These are phyloP conservation scores for Glaucopsyche alexis DNA, from an alignment of 2,888 invertebrate species.

Conservation along the genomic window DNA sequence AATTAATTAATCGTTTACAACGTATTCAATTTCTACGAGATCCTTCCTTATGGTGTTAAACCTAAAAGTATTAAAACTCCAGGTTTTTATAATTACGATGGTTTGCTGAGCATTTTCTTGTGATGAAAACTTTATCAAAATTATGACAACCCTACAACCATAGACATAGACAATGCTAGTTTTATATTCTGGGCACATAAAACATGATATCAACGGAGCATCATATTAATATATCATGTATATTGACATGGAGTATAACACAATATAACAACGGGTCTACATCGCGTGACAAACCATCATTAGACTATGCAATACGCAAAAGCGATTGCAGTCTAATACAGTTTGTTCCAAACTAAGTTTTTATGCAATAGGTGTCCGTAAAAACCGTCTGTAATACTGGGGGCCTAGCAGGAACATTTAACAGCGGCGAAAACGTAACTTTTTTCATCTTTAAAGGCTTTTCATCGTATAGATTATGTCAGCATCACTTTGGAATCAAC, in stretches of 20 bases:
- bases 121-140: too few relatives aligned
- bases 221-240: constrained; percentile 18
- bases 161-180: not conserved
- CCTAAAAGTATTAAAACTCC: too few relatives aligned
- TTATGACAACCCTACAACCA: not conserved
- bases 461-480: too few relatives aligned
- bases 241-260: constrained; percentile 13
- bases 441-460: too few relatives aligned
- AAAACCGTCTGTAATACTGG: not conserved
- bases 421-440: too few relatives aligned
- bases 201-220: not conserved
- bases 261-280: not conserved
- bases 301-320: constrained; percentile 17
- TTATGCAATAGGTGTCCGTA: not conserved
- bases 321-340: not conserved
- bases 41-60: not conserved
- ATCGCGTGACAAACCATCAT: not conserved
- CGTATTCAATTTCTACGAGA: not conserved
- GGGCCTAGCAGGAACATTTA: too few relatives aligned
- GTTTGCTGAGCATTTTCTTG: too few relatives aligned
- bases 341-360: not conserved
- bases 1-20: not conserved
- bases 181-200: not conserved
- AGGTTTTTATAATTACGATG: too few relatives aligned
- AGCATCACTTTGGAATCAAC: too few relatives aligned